phyloP scores from a whole-genome alignment of 2,113 vertebrate genomes.

The Seriola quinqueradiata region DNA sequence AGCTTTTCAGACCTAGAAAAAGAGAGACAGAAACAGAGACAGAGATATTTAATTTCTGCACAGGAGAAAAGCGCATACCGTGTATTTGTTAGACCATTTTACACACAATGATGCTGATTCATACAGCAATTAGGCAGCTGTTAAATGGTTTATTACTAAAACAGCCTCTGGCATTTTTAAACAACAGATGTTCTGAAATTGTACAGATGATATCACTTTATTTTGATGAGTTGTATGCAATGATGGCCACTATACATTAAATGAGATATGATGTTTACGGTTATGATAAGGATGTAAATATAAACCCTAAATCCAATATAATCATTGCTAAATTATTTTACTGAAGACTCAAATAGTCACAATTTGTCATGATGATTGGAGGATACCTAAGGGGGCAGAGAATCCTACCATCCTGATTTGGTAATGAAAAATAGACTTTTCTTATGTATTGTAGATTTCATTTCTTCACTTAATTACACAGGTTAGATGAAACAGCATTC shows the following conservation, averaged over 20 bases:
- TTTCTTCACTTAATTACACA: slow-evolving; percentile 64
- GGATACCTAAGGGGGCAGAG: slow-evolving; percentile 7
- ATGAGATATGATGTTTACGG: slow-evolving; percentile 32
- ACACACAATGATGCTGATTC: slow-evolving; percentile 58
- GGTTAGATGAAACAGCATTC: slow-evolving; percentile 60
- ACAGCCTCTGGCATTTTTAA: slow-evolving; percentile 58
- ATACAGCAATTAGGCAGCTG: slow-evolving; percentile 65
- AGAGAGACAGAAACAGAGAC: not conserved
- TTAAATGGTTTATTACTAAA: slow-evolving; percentile 69
- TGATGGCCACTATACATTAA: slow-evolving; percentile 34
- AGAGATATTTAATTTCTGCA: slow-evolving; percentile 17
- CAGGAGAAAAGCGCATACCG: not conserved
- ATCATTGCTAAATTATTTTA: slow-evolving; percentile 27
- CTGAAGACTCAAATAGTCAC: not conserved
- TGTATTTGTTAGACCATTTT: slow-evolving; percentile 31
- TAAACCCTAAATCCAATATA: slow-evolving; percentile 14
- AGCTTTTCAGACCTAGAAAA: slow-evolving; percentile 1
- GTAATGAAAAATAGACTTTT: slow-evolving; percentile 30
- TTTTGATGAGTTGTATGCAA: slow-evolving; percentile 45
- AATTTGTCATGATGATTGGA: slow-evolving; percentile 39
- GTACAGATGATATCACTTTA: slow-evolving; percentile 60
- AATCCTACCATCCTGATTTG: slow-evolving; percentile 21
- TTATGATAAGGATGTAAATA: slow-evolving; percentile 37
- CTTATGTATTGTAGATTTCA: slow-evolving; percentile 30
- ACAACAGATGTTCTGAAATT: slow-evolving; percentile 70